Evolutionary conservation across 2,113 vertebrate genomes (phyloP).

Genomic region (Thunnus maccoyii): DNA sequence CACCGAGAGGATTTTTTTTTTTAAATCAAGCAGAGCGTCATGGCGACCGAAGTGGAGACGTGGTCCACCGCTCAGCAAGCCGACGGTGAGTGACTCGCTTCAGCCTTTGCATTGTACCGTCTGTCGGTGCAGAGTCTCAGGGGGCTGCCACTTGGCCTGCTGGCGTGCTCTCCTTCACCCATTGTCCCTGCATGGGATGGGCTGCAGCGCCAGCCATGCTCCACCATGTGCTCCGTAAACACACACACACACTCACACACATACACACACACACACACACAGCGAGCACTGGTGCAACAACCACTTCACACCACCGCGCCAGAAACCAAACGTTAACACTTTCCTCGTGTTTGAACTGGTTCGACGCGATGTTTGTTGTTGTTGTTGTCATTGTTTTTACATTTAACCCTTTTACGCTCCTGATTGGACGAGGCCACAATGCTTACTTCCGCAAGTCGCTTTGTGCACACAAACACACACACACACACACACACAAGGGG

Average conservation of each 20-base stretch:
- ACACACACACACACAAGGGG: neutral
- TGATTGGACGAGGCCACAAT: conserved; percentile 68
- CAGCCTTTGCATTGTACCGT: neutral
- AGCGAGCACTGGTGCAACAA: no score
- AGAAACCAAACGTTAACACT: neutral
- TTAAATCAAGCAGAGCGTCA: conserved; percentile 69
- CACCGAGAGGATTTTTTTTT: conserved; percentile 39
- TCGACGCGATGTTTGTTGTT: conserved; percentile 7
- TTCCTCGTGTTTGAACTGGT: neutral
- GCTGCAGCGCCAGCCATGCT: conserved; percentile 68
- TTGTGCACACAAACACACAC: conserved; percentile 1
- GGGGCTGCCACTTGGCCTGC: conserved; percentile 1
- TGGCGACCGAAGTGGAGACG: conserved; percentile 84
- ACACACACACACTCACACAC: neutral
- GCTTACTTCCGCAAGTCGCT: conserved; percentile 69
- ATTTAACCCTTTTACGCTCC: conserved; percentile 67
- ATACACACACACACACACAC: neutral
- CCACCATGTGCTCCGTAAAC: conserved; percentile 80
- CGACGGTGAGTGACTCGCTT: conserved; percentile 77
- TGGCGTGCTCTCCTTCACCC: conserved; percentile 30
- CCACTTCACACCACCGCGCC: neutral
- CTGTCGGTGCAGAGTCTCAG: neutral
- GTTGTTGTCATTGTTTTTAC: neutral
- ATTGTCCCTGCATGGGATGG: conserved; percentile 77
- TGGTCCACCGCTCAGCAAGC: conserved; percentile 71